Conservation (phyloP, 2,888 invertebrate genomes). For the Gerris lacustris region DNA sequence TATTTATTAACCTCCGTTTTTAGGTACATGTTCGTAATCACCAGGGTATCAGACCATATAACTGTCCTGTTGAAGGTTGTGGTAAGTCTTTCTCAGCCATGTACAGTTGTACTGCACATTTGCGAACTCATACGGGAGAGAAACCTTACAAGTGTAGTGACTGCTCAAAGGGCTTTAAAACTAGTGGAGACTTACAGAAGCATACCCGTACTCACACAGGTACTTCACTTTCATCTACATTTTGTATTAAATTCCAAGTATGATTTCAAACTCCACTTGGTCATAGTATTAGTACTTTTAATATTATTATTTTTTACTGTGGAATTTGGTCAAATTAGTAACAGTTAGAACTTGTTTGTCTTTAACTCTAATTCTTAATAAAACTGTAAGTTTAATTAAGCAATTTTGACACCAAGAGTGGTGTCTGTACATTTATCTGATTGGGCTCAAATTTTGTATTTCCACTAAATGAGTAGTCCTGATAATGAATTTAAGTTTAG, state of each 20-base stretch:
- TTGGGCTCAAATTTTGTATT: no score
- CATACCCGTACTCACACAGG: conserved; percentile 49
- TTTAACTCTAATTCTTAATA: no score
- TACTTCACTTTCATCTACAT: conserved; percentile 26
- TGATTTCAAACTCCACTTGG: neutral
- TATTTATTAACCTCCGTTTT: conserved; percentile 4
- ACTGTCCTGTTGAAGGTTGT: conserved; percentile 47
- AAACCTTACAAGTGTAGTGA: conserved; percentile 46
- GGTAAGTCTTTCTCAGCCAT: conserved; percentile 46
- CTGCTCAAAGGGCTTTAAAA: conserved; percentile 48
- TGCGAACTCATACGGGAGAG: conserved; percentile 47
- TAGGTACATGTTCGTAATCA: conserved; percentile 45
- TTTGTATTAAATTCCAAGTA: neutral
- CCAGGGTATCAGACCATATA: conserved; percentile 43
- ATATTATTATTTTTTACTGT: no score
- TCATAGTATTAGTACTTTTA: neutral
- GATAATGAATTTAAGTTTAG: no score
- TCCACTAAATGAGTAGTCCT: no score
- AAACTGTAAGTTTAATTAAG: no score
- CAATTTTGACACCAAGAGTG: no score
- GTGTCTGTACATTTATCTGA: no score
- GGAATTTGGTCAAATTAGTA: no score
- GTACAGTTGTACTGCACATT: conserved; percentile 46
- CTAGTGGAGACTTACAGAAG: conserved; percentile 48
- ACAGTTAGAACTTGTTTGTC: no score